phyloP scores from a whole-genome alignment of 2,113 vertebrate genomes.

The Ibidorhyncha struthersii region DNA sequence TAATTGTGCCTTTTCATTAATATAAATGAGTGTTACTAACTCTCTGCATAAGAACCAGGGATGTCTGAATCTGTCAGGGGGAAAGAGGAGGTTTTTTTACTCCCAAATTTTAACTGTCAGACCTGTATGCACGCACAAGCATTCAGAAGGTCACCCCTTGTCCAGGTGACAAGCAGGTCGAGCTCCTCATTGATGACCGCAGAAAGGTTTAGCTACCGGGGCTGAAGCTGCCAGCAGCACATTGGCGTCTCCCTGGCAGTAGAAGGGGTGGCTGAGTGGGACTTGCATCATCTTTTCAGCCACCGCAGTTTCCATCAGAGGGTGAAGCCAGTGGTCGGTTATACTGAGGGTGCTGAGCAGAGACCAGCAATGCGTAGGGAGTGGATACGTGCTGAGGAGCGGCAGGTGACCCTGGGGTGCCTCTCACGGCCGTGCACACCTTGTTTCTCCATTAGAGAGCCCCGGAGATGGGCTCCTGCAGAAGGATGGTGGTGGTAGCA shows the following conservation, averaged over 20 bases:
- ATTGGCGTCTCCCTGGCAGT: not conserved
- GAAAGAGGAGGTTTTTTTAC: not conserved
- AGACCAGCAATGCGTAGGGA: rapidly evolving
- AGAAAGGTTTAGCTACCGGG: not conserved
- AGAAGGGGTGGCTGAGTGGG: not conserved
- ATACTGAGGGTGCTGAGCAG: not conserved
- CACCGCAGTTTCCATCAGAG: not conserved
- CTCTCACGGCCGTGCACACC: not conserved
- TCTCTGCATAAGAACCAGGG: not conserved
- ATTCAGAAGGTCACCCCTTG: not conserved
- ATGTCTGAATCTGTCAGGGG: not conserved
- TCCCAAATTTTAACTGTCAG: not conserved
- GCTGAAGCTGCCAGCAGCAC: not conserved
- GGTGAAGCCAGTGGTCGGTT: rapidly evolving
- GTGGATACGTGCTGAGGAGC: rapidly evolving
- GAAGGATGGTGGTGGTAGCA: not conserved
- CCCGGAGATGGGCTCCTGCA: not conserved
- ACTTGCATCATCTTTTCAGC: not conserved
- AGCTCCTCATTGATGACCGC: not conserved
- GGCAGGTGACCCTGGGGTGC: not conserved
- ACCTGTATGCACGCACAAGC: not conserved
- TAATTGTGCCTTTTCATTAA: not conserved
- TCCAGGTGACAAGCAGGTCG: not conserved
- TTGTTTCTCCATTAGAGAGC: not conserved
- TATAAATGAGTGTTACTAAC: not conserved